These are phyloP conservation scores for Apantesis nais DNA, from an alignment of 2,888 invertebrate species.

Conservation along the genomic window DNA sequence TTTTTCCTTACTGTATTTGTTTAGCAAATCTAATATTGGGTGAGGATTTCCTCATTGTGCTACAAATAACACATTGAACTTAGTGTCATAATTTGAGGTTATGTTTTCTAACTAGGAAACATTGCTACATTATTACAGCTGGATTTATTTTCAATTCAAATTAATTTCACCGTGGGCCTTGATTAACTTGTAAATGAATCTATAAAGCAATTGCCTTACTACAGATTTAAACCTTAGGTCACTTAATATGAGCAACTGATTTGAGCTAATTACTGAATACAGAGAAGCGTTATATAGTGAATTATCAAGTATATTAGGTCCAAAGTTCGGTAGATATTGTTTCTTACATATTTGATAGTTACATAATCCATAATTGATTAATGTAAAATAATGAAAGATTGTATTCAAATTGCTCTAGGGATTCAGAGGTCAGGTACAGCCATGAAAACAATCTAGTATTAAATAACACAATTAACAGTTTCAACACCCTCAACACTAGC, in stretches of 20 bases:
- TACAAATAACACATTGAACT: conserved; percentile 8
- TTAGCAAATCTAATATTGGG: background rate
- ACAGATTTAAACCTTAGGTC: background rate
- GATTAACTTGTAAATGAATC: background rate
- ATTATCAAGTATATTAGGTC: background rate
- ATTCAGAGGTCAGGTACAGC: too few species aligned
- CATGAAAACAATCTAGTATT: too few species aligned
- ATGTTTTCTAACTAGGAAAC: background rate
- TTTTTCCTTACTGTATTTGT: conserved; percentile 11
- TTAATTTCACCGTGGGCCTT: too few species aligned
- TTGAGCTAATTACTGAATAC: conserved; percentile 1
- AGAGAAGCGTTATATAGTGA: background rate
- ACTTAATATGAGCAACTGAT: background rate
- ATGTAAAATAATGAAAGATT: background rate
- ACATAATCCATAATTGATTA: background rate
- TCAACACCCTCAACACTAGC: too few species aligned
- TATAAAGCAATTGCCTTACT: background rate
- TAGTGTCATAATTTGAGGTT: conserved; percentile 10
- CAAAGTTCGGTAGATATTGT: background rate
- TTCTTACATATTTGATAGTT: background rate
- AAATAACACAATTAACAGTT: too few species aligned
- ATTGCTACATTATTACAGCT: background rate
- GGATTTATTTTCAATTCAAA: background rate
- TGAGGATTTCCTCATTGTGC: conserved; percentile 18
- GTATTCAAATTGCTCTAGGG: too few species aligned